Evolutionary conservation across 2,113 vertebrate species (phyloP).

Genomic region (Neotoma lepida): DNA sequence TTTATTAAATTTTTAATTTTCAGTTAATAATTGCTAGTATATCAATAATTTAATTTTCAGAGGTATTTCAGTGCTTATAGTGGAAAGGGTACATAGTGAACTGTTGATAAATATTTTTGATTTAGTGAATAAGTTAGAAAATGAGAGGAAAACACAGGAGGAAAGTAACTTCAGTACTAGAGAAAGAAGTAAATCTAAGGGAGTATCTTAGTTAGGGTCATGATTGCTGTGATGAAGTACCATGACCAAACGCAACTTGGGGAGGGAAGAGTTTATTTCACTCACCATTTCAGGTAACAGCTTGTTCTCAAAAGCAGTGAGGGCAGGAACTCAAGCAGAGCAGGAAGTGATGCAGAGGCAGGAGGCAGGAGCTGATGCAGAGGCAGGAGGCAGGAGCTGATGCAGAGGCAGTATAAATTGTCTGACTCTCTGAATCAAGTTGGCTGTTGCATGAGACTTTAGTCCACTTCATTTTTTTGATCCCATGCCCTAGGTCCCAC

Average conservation of each 20-base stretch:
- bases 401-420: background rate
- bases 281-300: background rate
- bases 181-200: background rate
- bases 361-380: background rate
- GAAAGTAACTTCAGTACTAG: background rate
- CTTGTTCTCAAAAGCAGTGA: background rate
- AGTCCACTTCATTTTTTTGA: background rate
- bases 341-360: background rate
- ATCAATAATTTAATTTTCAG: constrained; percentile 27
- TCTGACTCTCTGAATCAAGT: background rate
- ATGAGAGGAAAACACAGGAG: background rate
- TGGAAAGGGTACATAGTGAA: background rate
- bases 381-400: background rate
- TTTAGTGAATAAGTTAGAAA: background rate
- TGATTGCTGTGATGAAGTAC: background rate
- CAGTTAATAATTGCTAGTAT: background rate
- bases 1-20: constrained; percentile 35
- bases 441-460: background rate
- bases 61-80: background rate
- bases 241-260: background rate
- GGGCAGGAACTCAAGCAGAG: background rate
- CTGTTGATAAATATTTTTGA: constrained; percentile 1
- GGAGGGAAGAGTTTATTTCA: background rate
- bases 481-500: background rate
- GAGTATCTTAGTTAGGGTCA: background rate